phyloP scores from a whole-genome alignment of 2,888 invertebrate genomes.

The Aspidiotus rigidus region DNA sequence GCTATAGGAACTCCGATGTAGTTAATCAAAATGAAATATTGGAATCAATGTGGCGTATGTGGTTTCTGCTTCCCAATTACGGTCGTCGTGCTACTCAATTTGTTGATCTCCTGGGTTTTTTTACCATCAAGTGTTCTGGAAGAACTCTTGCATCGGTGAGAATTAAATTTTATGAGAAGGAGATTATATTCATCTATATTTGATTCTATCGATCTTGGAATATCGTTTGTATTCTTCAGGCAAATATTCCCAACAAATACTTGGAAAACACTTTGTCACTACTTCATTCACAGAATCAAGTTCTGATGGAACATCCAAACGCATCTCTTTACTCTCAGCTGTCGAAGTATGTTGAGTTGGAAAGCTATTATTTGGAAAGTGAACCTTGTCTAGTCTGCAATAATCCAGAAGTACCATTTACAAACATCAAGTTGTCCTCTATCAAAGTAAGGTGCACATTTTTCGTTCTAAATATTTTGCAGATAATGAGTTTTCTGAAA shows the following conservation, averaged over 20 bases:
- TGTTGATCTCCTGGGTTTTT: conserved; percentile 90
- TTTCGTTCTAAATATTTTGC: neutral
- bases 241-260: conserved; percentile 50
- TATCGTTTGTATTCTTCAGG: conserved; percentile 1
- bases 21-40: conserved; percentile 69
- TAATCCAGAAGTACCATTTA: conserved; percentile 88
- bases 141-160: conserved; percentile 9
- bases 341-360: conserved; percentile 87
- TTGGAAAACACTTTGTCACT: conserved; percentile 79
- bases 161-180: neutral
- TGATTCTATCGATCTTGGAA: neutral
- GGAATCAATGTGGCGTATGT: conserved; percentile 79
- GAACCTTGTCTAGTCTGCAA: conserved; percentile 97
- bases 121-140: conserved; percentile 74
- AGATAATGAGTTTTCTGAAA: neutral
- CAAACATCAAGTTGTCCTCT: conserved; percentile 81
- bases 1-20: conserved; percentile 60
- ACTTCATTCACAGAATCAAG: conserved; percentile 76
- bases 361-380: conserved; percentile 91
- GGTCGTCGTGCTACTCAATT: conserved; percentile 93
- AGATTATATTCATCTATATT: neutral
- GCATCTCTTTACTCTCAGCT: conserved; percentile 84
- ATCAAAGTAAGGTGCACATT: conserved; percentile 58
- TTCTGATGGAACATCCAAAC: conserved; percentile 85
- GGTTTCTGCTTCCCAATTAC: conserved; percentile 81